These are phyloP conservation scores for Rhopilema esculentum DNA, from an alignment of 30 jellyfish, hydroid and myxozoan species.

Conservation along the genomic window DNA sequence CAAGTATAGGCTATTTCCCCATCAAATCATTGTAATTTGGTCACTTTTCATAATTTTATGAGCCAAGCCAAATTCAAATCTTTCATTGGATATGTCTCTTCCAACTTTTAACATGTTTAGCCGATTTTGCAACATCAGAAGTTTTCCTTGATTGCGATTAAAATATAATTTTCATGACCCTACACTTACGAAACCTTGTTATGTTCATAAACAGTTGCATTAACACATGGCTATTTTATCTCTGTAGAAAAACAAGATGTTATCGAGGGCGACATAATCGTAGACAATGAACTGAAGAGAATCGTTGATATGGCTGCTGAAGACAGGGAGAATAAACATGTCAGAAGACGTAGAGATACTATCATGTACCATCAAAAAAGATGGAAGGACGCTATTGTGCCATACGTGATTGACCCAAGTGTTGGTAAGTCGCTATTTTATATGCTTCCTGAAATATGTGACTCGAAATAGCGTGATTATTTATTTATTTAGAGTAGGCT, in stretches of 20 bases:
- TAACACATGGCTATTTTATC: background rate
- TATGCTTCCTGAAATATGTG: background rate
- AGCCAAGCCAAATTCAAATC: background rate
- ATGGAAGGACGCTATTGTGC: constrained; percentile 63
- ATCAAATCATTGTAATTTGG: background rate
- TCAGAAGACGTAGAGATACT: constrained; percentile 45
- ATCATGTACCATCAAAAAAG: constrained; percentile 44
- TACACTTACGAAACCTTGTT: too few relatives aligned
- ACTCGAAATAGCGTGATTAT: background rate
- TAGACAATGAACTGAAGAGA: constrained; percentile 30
- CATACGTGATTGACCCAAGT: constrained; percentile 62
- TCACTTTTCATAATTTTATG: too few relatives aligned
- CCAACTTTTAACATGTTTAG: too few relatives aligned
- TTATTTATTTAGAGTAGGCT: too few relatives aligned
- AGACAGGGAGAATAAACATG: constrained; percentile 21
- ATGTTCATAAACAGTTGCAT: too few relatives aligned
- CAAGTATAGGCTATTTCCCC: background rate
- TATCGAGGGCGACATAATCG: constrained; percentile 64
- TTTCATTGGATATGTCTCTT: too few relatives aligned
- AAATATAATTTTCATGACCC: too few relatives aligned
- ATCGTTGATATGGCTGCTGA: constrained; percentile 44
- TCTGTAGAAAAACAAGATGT: constrained; percentile 29
- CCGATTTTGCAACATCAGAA: too few relatives aligned
- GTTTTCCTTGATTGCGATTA: too few relatives aligned
- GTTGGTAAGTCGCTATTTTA: constrained; percentile 15